Conservation (phyloP, 2,888 invertebrate genomes). For the Ischnus inquisitorius region DNA sequence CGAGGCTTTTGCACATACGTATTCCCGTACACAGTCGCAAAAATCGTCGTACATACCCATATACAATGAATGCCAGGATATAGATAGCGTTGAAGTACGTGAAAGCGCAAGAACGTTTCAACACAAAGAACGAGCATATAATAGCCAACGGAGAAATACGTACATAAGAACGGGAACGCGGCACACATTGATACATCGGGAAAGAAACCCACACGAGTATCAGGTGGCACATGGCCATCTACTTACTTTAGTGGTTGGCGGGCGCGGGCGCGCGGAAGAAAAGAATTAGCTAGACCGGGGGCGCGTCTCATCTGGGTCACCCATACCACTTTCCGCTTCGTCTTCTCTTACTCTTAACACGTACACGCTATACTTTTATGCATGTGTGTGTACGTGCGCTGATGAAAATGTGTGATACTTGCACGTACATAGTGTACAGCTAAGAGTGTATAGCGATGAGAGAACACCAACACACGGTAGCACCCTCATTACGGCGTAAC, state of each 20-base stretch:
- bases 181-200: conserved; percentile 36
- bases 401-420: conserved; percentile 21
- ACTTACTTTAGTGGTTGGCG: conserved; percentile 83
- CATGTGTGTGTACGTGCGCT: neutral
- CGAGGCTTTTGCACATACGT: conserved; percentile 21
- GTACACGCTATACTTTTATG: conserved; percentile 58
- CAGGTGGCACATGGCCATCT: conserved; percentile 82
- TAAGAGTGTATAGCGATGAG: conserved; percentile 19
- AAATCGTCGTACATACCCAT: neutral
- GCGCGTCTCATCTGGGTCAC: conserved; percentile 85
- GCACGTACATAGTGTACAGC: neutral
- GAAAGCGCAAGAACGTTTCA: conserved; percentile 41
- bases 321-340: conserved; percentile 75
- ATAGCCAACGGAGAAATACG: neutral
- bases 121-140: conserved; percentile 38
- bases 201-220: conserved; percentile 68
- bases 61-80: neutral
- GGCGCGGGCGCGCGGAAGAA: conserved; percentile 77
- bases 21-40: neutral
- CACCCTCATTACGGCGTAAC: conserved; percentile 83
- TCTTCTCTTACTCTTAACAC: conserved; percentile 64
- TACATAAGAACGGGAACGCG: conserved; percentile 1
- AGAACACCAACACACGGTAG: conserved; percentile 76
- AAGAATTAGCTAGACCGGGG: conserved; percentile 84
- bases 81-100: conserved; percentile 21